Evolutionary conservation across 2,797 vertebrate genomes (phyloP).

Genomic region (Anguilla obscura): DNA sequence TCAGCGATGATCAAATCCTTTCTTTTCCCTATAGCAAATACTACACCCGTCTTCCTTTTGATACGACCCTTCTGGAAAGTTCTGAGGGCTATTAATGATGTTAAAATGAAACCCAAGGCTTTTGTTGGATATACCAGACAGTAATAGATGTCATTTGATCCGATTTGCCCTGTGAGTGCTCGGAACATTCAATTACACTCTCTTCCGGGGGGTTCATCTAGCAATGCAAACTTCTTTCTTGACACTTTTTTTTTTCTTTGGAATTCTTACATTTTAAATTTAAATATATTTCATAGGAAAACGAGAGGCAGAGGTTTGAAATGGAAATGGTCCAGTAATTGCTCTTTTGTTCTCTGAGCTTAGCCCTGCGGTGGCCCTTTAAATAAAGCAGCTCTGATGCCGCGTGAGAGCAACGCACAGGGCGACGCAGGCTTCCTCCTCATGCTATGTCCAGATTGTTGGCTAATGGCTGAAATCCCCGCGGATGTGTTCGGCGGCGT

Average conservation of each 20-base stretch:
- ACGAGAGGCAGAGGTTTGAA: background rate
- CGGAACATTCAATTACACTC: background rate
- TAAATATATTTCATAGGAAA: background rate
- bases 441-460: slow-evolving; percentile 2
- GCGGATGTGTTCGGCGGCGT: background rate
- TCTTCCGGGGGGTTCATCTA: background rate
- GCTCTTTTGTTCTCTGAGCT: background rate
- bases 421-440: background rate
- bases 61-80: background rate
- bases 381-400: background rate
- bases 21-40: background rate
- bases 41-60: background rate
- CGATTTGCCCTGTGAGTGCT: background rate
- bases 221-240: background rate
- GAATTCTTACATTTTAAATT: background rate
- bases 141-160: background rate
- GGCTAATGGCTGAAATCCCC: slow-evolving; percentile 32
- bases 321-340: background rate
- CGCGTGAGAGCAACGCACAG: background rate
- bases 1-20: background rate
- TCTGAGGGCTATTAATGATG: background rate
- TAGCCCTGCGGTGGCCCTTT: background rate
- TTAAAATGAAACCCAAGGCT: slow-evolving; percentile 10
- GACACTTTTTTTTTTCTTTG: background rate
- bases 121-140: background rate